Conservation (phyloP, 2,888 invertebrate genomes). For the Drosophila aldrichi region DNA sequence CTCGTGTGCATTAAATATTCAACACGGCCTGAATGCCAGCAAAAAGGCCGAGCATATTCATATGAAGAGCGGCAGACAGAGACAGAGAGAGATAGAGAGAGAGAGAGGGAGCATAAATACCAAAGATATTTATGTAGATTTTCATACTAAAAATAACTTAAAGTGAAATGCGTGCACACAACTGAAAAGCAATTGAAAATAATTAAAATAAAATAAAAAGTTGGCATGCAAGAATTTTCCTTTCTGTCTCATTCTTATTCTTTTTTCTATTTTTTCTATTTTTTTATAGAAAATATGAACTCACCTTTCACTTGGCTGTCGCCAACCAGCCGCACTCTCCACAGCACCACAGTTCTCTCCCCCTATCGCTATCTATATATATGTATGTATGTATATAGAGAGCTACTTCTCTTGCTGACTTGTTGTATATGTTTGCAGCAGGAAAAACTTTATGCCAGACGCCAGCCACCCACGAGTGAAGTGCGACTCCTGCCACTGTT, state of each 20-base stretch:
- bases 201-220: constrained; percentile 55
- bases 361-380: neutral
- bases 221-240: constrained; percentile 17
- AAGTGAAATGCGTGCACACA: constrained; percentile 28
- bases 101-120: constrained; percentile 3
- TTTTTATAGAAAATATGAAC: constrained; percentile 12
- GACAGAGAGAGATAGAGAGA: too few relatives aligned
- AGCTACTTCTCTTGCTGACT: constrained; percentile 55
- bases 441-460: constrained; percentile 65
- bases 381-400: constrained; percentile 8
- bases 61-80: constrained; percentile 1
- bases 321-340: too few relatives aligned
- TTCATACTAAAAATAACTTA: constrained; percentile 17
- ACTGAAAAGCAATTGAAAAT: constrained; percentile 49
- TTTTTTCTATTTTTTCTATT: neutral
- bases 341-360: neutral
- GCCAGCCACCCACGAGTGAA: constrained; percentile 49
- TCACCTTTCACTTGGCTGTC: constrained; percentile 20
- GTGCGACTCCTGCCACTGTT: constrained; percentile 3
- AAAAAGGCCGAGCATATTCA: constrained; percentile 29
- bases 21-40: constrained; percentile 35
- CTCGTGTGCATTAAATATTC: constrained; percentile 64
- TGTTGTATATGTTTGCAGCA: constrained; percentile 19
- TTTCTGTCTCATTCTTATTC: neutral
- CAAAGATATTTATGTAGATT: constrained; percentile 16